Base-by-base conservation (phyloP, 2,888 invertebrate species). In the Heterodera filipjevi region DNA sequence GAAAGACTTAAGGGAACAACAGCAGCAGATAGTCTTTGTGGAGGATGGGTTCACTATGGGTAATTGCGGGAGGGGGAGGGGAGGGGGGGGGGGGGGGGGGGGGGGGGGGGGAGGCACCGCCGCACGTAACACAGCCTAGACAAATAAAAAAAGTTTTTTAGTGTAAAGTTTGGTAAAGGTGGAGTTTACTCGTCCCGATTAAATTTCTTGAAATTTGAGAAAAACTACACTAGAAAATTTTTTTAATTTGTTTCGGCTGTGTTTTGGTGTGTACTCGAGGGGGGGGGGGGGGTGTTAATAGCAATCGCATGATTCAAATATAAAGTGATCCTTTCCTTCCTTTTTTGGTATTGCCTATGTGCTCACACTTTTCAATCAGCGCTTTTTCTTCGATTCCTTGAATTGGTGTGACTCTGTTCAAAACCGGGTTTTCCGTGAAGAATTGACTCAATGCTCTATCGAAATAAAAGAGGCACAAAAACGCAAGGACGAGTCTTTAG, bases 31-130 rank as follows among this genome's bases (percentile, higher is more conserved):
- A 44, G 33, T 75, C 30, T 96, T 99, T 89, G 96, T 96, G 19
- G 98, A 99, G 90, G 99, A 99, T 90, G 99, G 99, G 22, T 98
- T 99, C 91, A 94, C 96, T 6, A 94, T 99, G 93, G 99, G 97
- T 89, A 14, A 33, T 33, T 68, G n/a, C n/a, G n/a, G n/a, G n/a
- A n/a, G n/a, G n/a, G n/a, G n/a, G n/a, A n/a, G n/a, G n/a, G n/a
- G n/a, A n/a, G n/a, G n/a, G n/a, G 30, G 19, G 22, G 12, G 8
- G 30, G 66, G 27, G 91, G 85, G 10, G 30, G n/a, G 27, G 3
- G 14, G 19, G 0, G 2, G 8, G 12, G 44, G 44, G 44, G 8
- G 12, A 44, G 27, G 66, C 66, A 2, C 0, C 30, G 66, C 1
- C 32, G 66, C 19, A 66, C 1, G 8, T 66, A 6, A 0, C 66